A percentile compares a stretch with the other conserved stretches of the same genome.
Conservation (phyloP, 2,888 invertebrate genomes). For the Ptychoptera contaminata region DNA sequence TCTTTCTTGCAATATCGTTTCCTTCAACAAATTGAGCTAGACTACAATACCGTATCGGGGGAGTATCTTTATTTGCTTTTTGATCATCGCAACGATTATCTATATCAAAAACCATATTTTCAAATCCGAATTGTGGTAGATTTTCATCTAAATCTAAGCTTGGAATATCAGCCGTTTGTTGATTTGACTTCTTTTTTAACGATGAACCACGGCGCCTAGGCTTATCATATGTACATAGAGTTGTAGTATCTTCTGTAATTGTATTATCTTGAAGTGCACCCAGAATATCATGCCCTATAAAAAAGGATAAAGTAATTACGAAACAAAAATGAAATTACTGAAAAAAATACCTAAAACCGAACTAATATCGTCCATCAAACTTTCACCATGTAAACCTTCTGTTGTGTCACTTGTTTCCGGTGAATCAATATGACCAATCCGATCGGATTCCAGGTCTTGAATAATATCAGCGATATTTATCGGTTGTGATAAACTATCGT, state of each 20-base stretch:
- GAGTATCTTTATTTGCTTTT: constrained; percentile 21
- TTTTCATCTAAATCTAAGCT: constrained; percentile 21
- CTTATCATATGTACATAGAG: constrained; percentile 32
- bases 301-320: constrained; percentile 13
- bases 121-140: constrained; percentile 46
- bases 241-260: constrained; percentile 55
- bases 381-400: constrained; percentile 60
- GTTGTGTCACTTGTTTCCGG: constrained; percentile 65
- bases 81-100: constrained; percentile 34
- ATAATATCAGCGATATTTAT: constrained; percentile 19
- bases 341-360: constrained; percentile 36
- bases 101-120: constrained; percentile 51
- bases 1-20: constrained; percentile 64
- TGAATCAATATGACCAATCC: constrained; percentile 66
- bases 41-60: constrained; percentile 56
- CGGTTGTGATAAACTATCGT: constrained; percentile 10
- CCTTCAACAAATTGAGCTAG: constrained; percentile 71
- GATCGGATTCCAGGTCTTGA: constrained; percentile 30
- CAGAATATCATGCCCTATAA: constrained; percentile 44
- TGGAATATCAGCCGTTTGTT: not conserved
- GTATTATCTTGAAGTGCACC: constrained; percentile 51
- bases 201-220: not conserved
- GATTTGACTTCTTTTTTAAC: constrained; percentile 2
- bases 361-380: constrained; percentile 62
- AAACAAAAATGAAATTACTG: constrained; percentile 11